These are phyloP conservation scores for Porphyrio hochstetteri DNA, from an alignment of 2,113 vertebrate genomes.

Conservation along the genomic window DNA sequence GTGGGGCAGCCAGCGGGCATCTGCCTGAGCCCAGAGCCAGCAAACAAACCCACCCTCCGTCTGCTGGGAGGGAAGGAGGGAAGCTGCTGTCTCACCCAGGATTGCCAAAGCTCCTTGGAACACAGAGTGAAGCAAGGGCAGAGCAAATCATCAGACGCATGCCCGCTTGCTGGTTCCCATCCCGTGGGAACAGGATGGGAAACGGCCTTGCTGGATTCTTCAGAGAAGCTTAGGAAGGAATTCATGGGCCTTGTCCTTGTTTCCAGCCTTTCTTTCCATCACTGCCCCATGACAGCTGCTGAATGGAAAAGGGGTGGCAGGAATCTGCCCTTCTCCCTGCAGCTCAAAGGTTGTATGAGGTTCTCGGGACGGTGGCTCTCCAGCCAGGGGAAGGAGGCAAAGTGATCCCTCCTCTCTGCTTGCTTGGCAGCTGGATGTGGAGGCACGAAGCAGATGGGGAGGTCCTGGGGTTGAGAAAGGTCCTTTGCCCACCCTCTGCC, in stretches of 20 bases:
- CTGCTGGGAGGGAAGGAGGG: fast-evolving
- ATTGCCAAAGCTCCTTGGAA: not conserved
- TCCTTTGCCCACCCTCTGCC: not conserved
- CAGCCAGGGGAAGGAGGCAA: not conserved
- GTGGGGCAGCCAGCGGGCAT: not conserved
- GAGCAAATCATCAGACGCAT: not conserved
- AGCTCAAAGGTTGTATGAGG: not conserved
- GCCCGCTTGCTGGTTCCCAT: not conserved
- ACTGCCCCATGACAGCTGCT: not conserved
- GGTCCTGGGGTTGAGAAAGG: not conserved
- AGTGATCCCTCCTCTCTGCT: not conserved
- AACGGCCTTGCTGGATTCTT: not conserved
- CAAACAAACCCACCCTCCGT: not conserved
- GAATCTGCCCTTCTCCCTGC: not conserved
- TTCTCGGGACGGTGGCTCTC: fast-evolving
- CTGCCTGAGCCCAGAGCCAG: not conserved
- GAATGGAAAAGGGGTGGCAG: not conserved
- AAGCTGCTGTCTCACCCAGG: not conserved
- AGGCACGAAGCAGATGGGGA: not conserved
- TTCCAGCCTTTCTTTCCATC: not conserved
- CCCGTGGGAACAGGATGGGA: conserved; percentile 4
- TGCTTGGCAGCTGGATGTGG: not conserved
- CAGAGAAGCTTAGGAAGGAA: not conserved
- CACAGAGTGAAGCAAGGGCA: not conserved
- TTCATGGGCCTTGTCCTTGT: not conserved